These are phyloP conservation scores for Rosalia funebris DNA, from an alignment of 2,888 invertebrate species.

Conservation along the genomic window DNA sequence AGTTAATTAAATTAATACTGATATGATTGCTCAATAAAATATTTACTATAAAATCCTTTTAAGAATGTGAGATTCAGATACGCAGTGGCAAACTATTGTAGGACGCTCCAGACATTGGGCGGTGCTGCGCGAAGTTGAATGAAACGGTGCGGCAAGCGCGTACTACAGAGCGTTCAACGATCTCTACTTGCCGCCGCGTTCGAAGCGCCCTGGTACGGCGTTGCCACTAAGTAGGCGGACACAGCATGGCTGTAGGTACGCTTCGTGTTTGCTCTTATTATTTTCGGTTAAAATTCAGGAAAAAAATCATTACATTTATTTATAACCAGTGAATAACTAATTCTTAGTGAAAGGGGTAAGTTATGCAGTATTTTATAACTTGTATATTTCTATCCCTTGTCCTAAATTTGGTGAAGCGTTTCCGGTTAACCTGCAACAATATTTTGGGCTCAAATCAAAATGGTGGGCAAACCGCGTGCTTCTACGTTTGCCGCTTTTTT, in stretches of 20 bases:
- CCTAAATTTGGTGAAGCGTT: constrained; percentile 52
- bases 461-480: constrained; percentile 64
- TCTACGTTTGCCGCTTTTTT: constrained; percentile 56
- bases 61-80: constrained; percentile 23
- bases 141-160: constrained; percentile 56
- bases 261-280: constrained; percentile 46
- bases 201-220: constrained; percentile 55
- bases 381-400: constrained; percentile 31
- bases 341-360: constrained; percentile 39
- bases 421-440: constrained; percentile 64
- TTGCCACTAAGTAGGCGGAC: constrained; percentile 53
- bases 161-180: constrained; percentile 63
- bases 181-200: constrained; percentile 53
- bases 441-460: constrained; percentile 61
- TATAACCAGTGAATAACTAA: constrained; percentile 37
- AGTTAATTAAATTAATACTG: too few species aligned
- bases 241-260: constrained; percentile 56
- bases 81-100: constrained; percentile 52
- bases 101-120: constrained; percentile 59
- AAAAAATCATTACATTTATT: constrained; percentile 43
- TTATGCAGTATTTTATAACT: constrained; percentile 38
- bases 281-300: constrained; percentile 49
- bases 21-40: too few species aligned
- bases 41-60: not conserved
- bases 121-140: constrained; percentile 62